Percentiles rank a stretch among this genome's conserved stretches.
Conservation (phyloP, 2,888 invertebrate genomes). For the Pandemis corylana region DNA sequence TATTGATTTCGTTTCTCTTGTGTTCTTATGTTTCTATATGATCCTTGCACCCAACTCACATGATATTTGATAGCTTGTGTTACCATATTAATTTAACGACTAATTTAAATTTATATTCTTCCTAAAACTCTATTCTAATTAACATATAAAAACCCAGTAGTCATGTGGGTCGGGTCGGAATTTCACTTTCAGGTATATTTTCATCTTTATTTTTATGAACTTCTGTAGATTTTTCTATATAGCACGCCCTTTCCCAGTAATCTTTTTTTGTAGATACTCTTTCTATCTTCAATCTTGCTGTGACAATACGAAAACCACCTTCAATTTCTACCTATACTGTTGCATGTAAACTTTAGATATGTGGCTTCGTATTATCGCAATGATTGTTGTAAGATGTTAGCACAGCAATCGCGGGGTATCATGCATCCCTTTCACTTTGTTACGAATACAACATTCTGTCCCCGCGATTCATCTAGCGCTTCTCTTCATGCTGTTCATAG, state of each 20-base stretch:
- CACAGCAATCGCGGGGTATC: conserved; percentile 2
- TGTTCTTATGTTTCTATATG: background rate
- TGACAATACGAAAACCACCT: conserved; percentile 1
- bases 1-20: background rate
- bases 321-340: background rate
- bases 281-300: conserved; percentile 7
- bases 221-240: conserved; percentile 34
- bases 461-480: conserved; percentile 10
- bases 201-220: conserved; percentile 11
- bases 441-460: background rate
- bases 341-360: background rate
- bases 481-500: background rate
- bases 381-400: conserved; percentile 13
- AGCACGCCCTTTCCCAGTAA: conserved; percentile 32
- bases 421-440: background rate
- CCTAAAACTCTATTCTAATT: too few species aligned
- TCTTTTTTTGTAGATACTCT: conserved; percentile 19
- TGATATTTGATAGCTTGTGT: background rate
- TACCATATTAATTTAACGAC: background rate
- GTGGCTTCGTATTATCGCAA: conserved; percentile 20
- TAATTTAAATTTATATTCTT: too few species aligned
- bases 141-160: too few species aligned
- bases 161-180: background rate
- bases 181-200: conserved; percentile 21
- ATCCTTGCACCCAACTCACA: background rate